Conservation (phyloP, 2,888 invertebrate genomes). For the Cylloceria caligata region DNA sequence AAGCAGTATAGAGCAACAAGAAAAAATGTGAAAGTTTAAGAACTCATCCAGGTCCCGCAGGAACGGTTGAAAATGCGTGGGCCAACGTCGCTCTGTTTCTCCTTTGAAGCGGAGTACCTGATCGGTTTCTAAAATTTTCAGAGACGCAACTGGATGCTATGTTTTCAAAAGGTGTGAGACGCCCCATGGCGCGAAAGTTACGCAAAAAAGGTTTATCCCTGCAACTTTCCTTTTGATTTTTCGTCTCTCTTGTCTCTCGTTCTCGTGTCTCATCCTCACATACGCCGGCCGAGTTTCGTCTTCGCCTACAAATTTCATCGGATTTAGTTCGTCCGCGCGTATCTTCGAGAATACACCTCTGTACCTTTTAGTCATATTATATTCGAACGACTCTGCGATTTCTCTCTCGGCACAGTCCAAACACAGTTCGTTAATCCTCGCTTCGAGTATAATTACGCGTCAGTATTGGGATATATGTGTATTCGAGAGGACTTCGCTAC, state of each 20-base stretch:
- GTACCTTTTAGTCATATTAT: neutral
- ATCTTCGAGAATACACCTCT: neutral
- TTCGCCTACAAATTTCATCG: conserved; percentile 17
- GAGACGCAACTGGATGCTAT: conserved; percentile 10
- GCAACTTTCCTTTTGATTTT: conserved; percentile 68
- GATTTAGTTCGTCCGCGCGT: conserved; percentile 43
- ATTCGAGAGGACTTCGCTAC: conserved; percentile 53
- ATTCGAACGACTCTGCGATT: conserved; percentile 39
- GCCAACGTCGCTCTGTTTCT: conserved; percentile 11
- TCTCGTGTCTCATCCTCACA: conserved; percentile 16
- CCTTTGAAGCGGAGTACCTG: conserved; percentile 15
- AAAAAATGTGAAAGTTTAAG: conserved; percentile 81
- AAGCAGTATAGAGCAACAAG: conserved; percentile 20
- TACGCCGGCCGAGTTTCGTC: conserved; percentile 24
- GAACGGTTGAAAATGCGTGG: conserved; percentile 39
- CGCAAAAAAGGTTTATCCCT: conserved; percentile 75
- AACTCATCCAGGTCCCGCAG: conserved; percentile 52
- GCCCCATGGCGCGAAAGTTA: conserved; percentile 76
- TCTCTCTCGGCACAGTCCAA: conserved; percentile 40
- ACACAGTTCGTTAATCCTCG: conserved; percentile 63
- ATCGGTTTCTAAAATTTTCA: conserved; percentile 34
- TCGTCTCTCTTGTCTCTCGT: conserved; percentile 30
- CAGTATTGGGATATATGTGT: conserved; percentile 36
- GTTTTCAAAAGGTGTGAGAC: conserved; percentile 75
- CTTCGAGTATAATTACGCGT: conserved; percentile 48